Evolutionary conservation across 2,797 vertebrate species (phyloP).

Genomic region (Falco berigora): DNA sequence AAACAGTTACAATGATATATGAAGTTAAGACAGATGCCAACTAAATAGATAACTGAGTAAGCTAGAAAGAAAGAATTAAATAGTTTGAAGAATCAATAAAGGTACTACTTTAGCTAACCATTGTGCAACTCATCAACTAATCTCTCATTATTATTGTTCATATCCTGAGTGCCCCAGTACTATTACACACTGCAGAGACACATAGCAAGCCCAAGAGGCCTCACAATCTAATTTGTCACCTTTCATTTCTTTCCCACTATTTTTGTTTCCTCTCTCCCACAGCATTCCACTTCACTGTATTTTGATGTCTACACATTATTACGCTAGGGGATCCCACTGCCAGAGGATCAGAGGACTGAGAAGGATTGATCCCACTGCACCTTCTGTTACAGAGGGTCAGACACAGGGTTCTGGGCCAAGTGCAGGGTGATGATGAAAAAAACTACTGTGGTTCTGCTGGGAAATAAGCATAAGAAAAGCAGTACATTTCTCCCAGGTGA

Average conservation of each 20-base stretch:
- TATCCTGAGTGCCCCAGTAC: neutral
- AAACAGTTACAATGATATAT: slow-evolving; percentile 74
- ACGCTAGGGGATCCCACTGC: neutral
- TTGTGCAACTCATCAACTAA: slow-evolving; percentile 63
- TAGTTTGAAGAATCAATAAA: slow-evolving; percentile 71
- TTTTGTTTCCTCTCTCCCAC: neutral
- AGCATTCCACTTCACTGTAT: neutral
- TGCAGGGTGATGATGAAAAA: neutral
- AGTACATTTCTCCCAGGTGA: neutral
- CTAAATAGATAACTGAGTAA: slow-evolving; percentile 68
- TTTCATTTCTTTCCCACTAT: neutral
- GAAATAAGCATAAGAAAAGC: neutral
- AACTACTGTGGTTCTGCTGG: neutral
- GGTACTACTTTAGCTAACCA: slow-evolving; percentile 65
- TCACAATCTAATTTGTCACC: neutral
- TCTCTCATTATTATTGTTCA: slow-evolving; percentile 33
- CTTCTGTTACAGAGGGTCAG: neutral
- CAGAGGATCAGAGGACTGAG: neutral
- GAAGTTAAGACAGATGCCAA: slow-evolving; percentile 74
- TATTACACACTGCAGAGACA: neutral
- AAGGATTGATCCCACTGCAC: neutral
- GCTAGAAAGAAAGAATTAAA: slow-evolving; percentile 68
- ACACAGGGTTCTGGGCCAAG: neutral
- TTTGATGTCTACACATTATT: neutral
- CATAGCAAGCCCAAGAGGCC: neutral